Evolutionary conservation across 2,797 vertebrate species (phyloP).

Genomic region (Gallirallus australis): DNA sequence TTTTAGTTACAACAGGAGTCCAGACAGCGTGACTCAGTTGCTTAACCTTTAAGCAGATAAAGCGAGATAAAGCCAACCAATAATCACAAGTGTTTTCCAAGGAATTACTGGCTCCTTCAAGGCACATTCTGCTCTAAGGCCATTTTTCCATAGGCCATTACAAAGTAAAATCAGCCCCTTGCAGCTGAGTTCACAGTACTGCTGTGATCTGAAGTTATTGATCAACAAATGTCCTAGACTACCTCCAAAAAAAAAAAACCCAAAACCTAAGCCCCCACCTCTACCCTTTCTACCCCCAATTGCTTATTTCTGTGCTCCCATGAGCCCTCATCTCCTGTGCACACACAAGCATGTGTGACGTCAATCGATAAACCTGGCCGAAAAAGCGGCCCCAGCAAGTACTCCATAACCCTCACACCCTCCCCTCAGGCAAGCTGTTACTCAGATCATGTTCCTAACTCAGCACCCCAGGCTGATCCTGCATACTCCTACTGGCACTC

Average conservation of each 20-base stretch:
- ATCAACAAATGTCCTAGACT: background rate
- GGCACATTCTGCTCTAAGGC: background rate
- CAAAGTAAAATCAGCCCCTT: background rate
- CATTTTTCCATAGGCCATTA: background rate
- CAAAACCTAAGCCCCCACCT: background rate
- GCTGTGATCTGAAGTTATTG: background rate
- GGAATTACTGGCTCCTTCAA: background rate
- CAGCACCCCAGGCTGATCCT: background rate
- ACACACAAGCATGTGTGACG: rapidly evolving
- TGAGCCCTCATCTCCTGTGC: background rate
- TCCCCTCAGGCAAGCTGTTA: background rate
- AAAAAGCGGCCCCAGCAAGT: rapidly evolving
- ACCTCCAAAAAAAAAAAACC: background rate
- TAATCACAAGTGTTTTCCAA: background rate
- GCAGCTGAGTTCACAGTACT: background rate
- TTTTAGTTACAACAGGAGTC: background rate
- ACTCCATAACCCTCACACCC: background rate
- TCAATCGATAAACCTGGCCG: background rate
- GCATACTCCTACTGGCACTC: too few species aligned
- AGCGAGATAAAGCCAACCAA: background rate
- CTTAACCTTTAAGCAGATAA: background rate
- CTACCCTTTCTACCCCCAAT: background rate
- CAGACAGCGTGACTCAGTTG: background rate
- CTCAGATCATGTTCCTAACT: background rate
- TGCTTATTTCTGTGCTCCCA: background rate